Evolutionary conservation across 2,113 vertebrate species (phyloP).

Genomic region (Columba janthina): DNA sequence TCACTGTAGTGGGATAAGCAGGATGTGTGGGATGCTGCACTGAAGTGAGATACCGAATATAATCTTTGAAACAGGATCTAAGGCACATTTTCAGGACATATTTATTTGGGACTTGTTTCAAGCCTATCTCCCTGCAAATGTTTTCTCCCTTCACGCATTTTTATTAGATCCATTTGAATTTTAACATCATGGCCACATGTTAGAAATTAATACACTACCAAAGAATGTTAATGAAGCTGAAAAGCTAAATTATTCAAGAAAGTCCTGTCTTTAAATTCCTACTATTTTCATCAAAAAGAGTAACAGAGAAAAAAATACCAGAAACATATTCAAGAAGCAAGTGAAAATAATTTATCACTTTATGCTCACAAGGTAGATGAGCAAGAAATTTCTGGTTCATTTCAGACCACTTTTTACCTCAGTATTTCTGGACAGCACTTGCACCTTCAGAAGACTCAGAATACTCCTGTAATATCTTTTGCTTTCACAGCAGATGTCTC

Average conservation of each 20-base stretch:
- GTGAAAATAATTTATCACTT: neutral
- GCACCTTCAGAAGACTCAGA: neutral
- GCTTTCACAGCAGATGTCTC: neutral
- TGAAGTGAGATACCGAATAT: rapidly evolving
- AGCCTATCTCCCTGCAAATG: neutral
- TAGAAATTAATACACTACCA: neutral
- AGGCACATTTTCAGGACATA: neutral
- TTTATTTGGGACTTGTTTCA: neutral
- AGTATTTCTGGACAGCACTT: neutral
- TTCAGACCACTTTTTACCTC: neutral
- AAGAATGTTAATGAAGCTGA: neutral
- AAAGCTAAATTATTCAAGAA: neutral
- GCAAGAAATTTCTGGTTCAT: neutral
- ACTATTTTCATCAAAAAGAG: neutral
- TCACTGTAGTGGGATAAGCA: rapidly evolving
- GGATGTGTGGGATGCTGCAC: no score
- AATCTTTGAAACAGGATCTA: neutral
- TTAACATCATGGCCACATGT: neutral
- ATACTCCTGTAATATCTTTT: neutral
- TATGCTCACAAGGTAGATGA: neutral
- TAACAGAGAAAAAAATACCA: neutral
- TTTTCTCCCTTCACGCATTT: neutral
- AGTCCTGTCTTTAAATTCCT: neutral
- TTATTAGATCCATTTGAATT: neutral
- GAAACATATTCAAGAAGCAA: neutral